Evolutionary conservation across 2,888 invertebrate genomes (phyloP).

Genomic region (Cheilosia grossa): DNA sequence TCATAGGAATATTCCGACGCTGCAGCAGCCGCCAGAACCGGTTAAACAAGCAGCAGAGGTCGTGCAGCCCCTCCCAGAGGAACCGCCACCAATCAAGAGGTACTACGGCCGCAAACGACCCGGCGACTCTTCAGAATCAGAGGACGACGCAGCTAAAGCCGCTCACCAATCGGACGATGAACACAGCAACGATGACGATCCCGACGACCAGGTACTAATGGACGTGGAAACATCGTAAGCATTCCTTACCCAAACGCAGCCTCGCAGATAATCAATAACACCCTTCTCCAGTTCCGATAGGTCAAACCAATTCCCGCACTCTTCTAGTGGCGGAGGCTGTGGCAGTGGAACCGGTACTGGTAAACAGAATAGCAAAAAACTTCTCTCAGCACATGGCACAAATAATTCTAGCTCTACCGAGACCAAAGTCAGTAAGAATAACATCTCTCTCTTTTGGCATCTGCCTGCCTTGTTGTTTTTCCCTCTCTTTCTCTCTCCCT

Average conservation of each 20-base stretch:
- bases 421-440: slow-evolving; percentile 99
- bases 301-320: slow-evolving; percentile 78
- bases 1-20: slow-evolving; percentile 49
- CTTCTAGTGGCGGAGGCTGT: slow-evolving; percentile 83
- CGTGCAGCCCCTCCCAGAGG: slow-evolving; percentile 76
- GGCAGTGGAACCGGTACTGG: slow-evolving; percentile 78
- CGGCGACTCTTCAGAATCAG: slow-evolving; percentile 83
- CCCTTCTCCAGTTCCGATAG: slow-evolving; percentile 80
- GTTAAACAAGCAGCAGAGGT: slow-evolving; percentile 79
- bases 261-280: neutral
- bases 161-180: slow-evolving; percentile 78
- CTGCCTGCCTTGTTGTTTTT: slow-evolving; percentile 71
- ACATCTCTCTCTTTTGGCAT: slow-evolving; percentile 72
- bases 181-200: slow-evolving; percentile 77
- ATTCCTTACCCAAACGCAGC: neutral
- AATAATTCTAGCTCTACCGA: slow-evolving; percentile 84
- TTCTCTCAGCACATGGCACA: slow-evolving; percentile 77
- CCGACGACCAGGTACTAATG: slow-evolving; percentile 79
- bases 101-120: slow-evolving; percentile 86
- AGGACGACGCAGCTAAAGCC: slow-evolving; percentile 73
- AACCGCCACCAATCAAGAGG: slow-evolving; percentile 83
- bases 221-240: slow-evolving; percentile 82
- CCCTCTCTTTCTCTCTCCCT: slow-evolving; percentile 50
- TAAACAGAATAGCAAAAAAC: slow-evolving; percentile 83
- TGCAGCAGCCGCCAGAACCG: slow-evolving; percentile 54